Base-by-base conservation (phyloP, 2,888 invertebrate species). In the Tetramorium bicarinatum region DNA sequence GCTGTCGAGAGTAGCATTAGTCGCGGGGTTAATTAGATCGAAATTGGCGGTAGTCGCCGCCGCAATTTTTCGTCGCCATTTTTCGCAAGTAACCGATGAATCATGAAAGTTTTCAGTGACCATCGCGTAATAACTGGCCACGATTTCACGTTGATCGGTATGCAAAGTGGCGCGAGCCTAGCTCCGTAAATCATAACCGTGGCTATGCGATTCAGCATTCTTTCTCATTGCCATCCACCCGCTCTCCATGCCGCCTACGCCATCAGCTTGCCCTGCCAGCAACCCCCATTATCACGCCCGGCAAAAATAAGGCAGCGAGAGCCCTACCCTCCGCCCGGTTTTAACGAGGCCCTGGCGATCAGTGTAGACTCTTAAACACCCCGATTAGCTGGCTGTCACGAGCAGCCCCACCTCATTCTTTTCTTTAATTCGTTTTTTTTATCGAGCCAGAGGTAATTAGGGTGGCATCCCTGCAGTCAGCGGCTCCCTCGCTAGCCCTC, bases 281-380 rank as follows among this genome's bases (percentile, higher is more conserved):
- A 92, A 92, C 90, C 92, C 90, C 94, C 93, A 94, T 94, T 94
- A 94, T 94, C 94, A 91, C 94, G 92, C 93, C 91, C 86, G 91
- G 92, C 90, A 92, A 93, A 94, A 94, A 94, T 94, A 94, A 93
- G 92, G 90, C 93, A 89, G 85, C 87, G 86, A 86, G 91, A 91
- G 91, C 90, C 90, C 89, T 92, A 93, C 92, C 92, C 93, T 88
- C 90, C 83, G 84, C 91, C 87, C 89, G 87, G 92, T 93, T 95
- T 94, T 94, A 94, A 94, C 94, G 94, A 94, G 93, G 93, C 92
- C 94, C 92, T 87, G 92, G 93, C 95, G 95, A 94, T 95, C 94
- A 94, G 94, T 94, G 94, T 94, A 94, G 95, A 95, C 94, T 94
- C 94, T 95, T 94, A 94, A 95, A 95, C 94, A 94, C 95, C 94